phyloP scores from a whole-genome alignment of 1,140 invertebrate genomes.

The Oryzaephilus surinamensis region DNA sequence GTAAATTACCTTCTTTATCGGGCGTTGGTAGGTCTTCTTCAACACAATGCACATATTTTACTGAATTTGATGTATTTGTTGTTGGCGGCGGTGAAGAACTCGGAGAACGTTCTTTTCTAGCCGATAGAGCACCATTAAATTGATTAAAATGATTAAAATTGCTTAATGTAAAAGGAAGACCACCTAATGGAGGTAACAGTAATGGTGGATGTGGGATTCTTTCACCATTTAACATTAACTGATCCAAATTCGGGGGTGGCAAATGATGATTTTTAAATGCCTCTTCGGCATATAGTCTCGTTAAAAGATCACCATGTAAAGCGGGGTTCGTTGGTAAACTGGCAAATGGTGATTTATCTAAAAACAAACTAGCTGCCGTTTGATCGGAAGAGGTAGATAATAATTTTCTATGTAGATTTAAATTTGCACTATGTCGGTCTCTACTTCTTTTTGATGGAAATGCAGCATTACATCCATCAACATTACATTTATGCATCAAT shows the following conservation, averaged over 20 bases:
- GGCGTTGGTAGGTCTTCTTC: constrained; percentile 46
- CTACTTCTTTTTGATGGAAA: constrained; percentile 91
- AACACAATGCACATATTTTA: constrained; percentile 36
- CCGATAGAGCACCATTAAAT: constrained; percentile 30
- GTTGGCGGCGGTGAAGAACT: constrained; percentile 31
- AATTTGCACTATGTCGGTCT: constrained; percentile 85
- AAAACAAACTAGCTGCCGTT: constrained; percentile 26
- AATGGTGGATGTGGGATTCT: constrained; percentile 40
- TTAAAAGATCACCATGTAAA: constrained; percentile 67
- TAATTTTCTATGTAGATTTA: constrained; percentile 83
- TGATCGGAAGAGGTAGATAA: constrained; percentile 57
- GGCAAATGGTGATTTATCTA: constrained; percentile 38
- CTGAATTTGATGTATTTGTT: constrained; percentile 17
- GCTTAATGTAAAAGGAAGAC: constrained; percentile 36
- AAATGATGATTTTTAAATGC: constrained; percentile 40
- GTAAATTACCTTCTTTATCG: constrained; percentile 50
- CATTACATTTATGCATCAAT: constrained; percentile 90
- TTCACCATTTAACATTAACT: constrained; percentile 37
- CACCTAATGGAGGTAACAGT: constrained; percentile 36
- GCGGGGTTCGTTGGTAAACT: constrained; percentile 42
- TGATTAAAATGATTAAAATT: constrained; percentile 36
- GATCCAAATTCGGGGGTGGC: constrained; percentile 33
- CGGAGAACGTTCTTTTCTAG: constrained; percentile 34
- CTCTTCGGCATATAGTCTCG: constrained; percentile 64
- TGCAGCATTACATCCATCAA: constrained; percentile 91